Evolutionary conservation across 2,888 invertebrate species (phyloP), one percentile per base, ranked within the genome.

Genomic region (Itoplectis maculator): DNA sequence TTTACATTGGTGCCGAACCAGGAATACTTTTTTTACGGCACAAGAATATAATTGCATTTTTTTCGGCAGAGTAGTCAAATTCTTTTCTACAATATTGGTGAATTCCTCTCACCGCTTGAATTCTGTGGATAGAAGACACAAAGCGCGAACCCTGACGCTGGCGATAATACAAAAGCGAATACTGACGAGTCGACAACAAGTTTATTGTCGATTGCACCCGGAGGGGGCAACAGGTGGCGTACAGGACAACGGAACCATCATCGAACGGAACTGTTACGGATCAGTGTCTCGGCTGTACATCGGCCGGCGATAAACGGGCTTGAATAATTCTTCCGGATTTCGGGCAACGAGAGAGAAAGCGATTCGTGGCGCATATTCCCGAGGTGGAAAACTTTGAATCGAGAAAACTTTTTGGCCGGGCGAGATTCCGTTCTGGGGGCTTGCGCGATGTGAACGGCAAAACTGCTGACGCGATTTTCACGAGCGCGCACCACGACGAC

Each of bases 161-260:
- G 20, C 20, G 11, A 54, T 23, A 11, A 37, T 37, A n/a, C 5
- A 35, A 37, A 37, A 73, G 45, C 23, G 45, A 54, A 69, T 56
- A 47, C 56, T 45, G 68, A 73, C 63, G 78, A 68, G 68, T 40
- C 40, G 49, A 74, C 69, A 81, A 78, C 78, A 69, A 54, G 65
- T 49, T 78, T 70, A 79, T 82, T 59, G 78, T 75, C 69, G 70
- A 79, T 69, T 74, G 49, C 20, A 15, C 23, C 13, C n/a, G n/a
- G n/a, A n/a, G 29, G 73, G 73, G 76, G 54, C 85, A 85, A 85
- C 85, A 85, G 85, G 85, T 85, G 81, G 85, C 68, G 61, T 35
- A 65, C 42, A 66, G 61, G 42, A 80, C 29, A 49, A 74, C 56
- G 45, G 23, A 45, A 65, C 56, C 59, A 69, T 73, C 73, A 79